Evolutionary conservation across 2,888 invertebrate genomes (phyloP).

Genomic region (Ligdia adustata): DNA sequence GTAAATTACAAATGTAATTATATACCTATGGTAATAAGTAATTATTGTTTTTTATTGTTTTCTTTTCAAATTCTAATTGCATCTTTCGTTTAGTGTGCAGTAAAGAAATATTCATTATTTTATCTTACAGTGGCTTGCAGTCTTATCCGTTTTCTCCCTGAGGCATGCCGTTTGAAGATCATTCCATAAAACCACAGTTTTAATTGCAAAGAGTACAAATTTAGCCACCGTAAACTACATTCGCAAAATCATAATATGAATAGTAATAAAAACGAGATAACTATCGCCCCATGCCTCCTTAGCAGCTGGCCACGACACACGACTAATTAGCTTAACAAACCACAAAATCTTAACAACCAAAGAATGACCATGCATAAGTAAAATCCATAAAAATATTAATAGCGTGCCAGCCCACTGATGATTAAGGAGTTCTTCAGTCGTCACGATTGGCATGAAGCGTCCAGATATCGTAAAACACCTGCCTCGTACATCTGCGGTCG

Average conservation of each 20-base stretch:
- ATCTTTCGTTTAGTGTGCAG: no score
- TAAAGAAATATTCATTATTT: no score
- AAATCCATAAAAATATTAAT: slow-evolving; percentile 39
- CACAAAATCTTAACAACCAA: slow-evolving; percentile 40
- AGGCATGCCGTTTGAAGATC: no score
- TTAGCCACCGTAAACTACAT: not conserved
- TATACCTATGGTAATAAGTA: no score
- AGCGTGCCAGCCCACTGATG: slow-evolving; percentile 24
- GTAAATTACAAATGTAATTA: no score
- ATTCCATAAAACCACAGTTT: slow-evolving; percentile 1
- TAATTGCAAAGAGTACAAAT: slow-evolving; percentile 2
- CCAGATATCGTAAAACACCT: slow-evolving; percentile 54
- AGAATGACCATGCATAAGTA: slow-evolving; percentile 43
- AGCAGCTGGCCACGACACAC: slow-evolving; percentile 33
- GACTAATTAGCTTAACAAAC: slow-evolving; percentile 50
- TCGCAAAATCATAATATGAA: no score
- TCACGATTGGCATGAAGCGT: slow-evolving; percentile 28
- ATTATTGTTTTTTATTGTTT: no score
- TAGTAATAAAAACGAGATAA: slow-evolving; percentile 30
- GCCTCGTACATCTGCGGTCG: slow-evolving; percentile 71
- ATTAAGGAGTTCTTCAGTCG: slow-evolving; percentile 17
- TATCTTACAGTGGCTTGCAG: no score
- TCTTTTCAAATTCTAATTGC: no score
- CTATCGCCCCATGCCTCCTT: slow-evolving; percentile 22
- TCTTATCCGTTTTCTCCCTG: no score